A percentile compares a stretch with the other conserved stretches of the same genome.
phyloP scores from a whole-genome alignment of 2,888 invertebrate genomes.

The Hemithea aestivaria region DNA sequence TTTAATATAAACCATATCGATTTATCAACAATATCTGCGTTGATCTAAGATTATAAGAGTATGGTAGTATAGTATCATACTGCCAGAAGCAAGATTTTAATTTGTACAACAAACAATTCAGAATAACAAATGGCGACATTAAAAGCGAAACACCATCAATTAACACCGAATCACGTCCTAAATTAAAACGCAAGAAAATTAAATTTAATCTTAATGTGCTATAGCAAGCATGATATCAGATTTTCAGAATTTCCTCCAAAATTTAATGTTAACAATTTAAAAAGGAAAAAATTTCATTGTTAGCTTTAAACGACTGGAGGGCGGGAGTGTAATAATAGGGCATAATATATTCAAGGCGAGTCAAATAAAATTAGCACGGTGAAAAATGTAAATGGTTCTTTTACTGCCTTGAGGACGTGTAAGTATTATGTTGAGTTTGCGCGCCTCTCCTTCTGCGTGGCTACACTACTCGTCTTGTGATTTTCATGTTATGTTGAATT shows the following conservation, averaged over 20 bases:
- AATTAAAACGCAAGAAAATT: conserved; percentile 46
- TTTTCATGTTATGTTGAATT: no score
- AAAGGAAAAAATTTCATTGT: conserved; percentile 65
- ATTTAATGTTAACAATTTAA: conserved; percentile 71
- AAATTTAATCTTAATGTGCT: conserved; percentile 59
- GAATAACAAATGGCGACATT: conserved; percentile 5
- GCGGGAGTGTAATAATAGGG: conserved; percentile 69
- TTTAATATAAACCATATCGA: no score
- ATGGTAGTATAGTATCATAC: no score
- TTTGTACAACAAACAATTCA: background rate
- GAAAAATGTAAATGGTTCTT: conserved; percentile 76
- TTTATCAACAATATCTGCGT: no score
- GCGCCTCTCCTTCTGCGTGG: conserved; percentile 30
- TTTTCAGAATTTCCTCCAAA: conserved; percentile 60
- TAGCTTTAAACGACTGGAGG: conserved; percentile 67
- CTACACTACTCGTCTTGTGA: conserved; percentile 37
- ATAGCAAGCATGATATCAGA: conserved; percentile 63
- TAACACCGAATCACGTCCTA: conserved; percentile 32
- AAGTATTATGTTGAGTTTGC: conserved; percentile 54
- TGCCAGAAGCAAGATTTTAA: no score
- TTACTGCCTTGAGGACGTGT: conserved; percentile 70
- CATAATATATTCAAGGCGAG: conserved; percentile 77
- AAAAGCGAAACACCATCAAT: conserved; percentile 27
- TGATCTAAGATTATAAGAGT: no score
- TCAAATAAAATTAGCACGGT: conserved; percentile 79